Conservation (phyloP, 2,888 invertebrate species). For the Buathra laborator region DNA sequence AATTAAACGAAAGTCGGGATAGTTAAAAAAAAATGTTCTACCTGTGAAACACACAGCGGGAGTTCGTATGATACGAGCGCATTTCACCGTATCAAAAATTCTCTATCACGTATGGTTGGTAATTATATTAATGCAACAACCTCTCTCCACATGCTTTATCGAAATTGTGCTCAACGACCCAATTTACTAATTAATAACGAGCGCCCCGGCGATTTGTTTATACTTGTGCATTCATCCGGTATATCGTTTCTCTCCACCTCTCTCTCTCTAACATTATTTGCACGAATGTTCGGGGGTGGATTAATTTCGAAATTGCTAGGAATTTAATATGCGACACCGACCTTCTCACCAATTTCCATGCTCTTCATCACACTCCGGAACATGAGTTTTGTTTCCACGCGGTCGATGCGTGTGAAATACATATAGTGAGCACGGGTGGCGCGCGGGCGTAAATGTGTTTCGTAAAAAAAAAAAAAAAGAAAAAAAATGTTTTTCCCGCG, state of each 20-base stretch:
- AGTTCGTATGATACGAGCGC: background rate
- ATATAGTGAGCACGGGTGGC: background rate
- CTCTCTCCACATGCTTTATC: background rate
- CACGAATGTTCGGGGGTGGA: background rate
- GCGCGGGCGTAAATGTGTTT: too few relatives aligned
- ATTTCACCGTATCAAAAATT: background rate
- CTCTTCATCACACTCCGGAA: background rate
- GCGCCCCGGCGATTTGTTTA: constrained; percentile 22
- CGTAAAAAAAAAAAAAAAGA: too few relatives aligned
- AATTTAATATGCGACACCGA: background rate
- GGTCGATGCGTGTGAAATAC: background rate
- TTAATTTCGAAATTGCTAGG: background rate
- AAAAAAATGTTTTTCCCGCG: too few relatives aligned
- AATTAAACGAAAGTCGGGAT: background rate
- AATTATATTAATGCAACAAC: constrained; percentile 3
- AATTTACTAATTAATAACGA: constrained; percentile 10
- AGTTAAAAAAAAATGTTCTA: background rate
- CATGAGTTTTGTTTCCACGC: background rate
- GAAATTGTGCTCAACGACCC: constrained; percentile 3
- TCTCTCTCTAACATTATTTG: background rate
- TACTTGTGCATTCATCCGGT: constrained; percentile 15
- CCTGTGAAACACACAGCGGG: background rate
- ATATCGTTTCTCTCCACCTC: background rate
- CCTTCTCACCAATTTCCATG: background rate
- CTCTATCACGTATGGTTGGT: background rate